A percentile compares a stretch with the other conserved stretches of the same genome.
These are phyloP conservation scores for Astyanax mexicanus DNA, from an alignment of 2,797 vertebrate genomes.

Conservation along the genomic window DNA sequence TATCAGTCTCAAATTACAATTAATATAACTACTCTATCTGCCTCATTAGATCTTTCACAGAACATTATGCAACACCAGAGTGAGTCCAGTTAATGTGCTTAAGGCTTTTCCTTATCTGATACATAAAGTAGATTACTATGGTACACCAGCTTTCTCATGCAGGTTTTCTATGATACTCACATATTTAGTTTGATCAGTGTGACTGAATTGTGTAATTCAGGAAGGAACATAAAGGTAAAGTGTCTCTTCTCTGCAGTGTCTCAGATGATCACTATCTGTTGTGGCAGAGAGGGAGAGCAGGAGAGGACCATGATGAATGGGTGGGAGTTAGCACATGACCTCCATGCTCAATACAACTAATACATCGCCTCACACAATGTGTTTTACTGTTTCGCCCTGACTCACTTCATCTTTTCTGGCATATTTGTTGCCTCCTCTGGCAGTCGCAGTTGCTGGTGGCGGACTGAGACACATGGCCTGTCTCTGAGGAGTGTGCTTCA, in stretches of 20 bases:
- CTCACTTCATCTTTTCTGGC: conserved; percentile 5
- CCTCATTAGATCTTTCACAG: too few relatives aligned
- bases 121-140: not conserved
- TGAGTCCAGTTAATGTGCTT: not conserved
- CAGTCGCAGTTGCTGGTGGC: not conserved
- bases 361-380: conserved; percentile 10
- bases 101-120: not conserved
- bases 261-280: not conserved
- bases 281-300: not conserved
- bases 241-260: not conserved
- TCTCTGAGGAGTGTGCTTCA: not conserved
- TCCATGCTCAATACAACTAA: conserved; percentile 19
- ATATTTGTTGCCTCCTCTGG: conserved; percentile 10
- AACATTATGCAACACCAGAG: too few relatives aligned
- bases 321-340: conserved; percentile 31
- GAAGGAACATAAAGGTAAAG: not conserved
- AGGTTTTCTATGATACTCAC: not conserved
- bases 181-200: not conserved
- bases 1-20: too few relatives aligned
- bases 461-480: conserved; percentile 3
- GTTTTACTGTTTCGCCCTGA: conserved; percentile 26
- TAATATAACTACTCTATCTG: too few relatives aligned
- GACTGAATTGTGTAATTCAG: not conserved
- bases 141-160: not conserved
- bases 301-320: conserved; percentile 22